Evolutionary conservation across 2,797 vertebrate species (phyloP).

Genomic region (Poecile montanus): DNA sequence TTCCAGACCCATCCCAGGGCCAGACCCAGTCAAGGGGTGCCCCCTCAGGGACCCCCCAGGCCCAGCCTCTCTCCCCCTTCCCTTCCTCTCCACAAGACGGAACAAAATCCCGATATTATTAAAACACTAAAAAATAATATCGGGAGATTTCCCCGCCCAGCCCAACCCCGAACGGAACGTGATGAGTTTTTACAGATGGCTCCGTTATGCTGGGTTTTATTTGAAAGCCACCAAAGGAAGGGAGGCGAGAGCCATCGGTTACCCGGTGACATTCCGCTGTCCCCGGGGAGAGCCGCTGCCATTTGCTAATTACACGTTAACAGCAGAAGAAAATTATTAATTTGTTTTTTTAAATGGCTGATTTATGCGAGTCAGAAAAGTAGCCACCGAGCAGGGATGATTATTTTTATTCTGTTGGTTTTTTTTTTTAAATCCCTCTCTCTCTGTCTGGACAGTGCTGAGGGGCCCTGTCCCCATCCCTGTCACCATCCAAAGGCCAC

Average conservation of each 20-base stretch:
- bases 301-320: slow-evolving; percentile 70
- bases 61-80: not conserved
- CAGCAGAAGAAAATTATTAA: slow-evolving; percentile 71
- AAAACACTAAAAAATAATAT: not conserved
- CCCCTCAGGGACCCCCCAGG: not conserved
- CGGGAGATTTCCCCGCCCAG: not conserved
- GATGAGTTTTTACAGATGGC: slow-evolving; percentile 21
- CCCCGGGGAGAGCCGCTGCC: slow-evolving; percentile 58
- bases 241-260: slow-evolving; percentile 14
- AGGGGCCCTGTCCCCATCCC: accelerated
- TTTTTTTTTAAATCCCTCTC: too few species aligned
- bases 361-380: slow-evolving; percentile 25
- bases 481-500: not conserved
- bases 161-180: not conserved
- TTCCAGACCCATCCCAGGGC: not conserved
- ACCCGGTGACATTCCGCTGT: slow-evolving; percentile 46
- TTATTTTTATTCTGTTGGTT: not conserved
- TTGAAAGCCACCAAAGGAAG: slow-evolving; percentile 14
- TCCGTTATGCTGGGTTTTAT: slow-evolving; percentile 16
- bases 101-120: not conserved
- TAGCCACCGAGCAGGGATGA: slow-evolving; percentile 1
- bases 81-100: accelerated
- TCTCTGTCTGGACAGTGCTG: not conserved
- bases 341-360: slow-evolving; percentile 68
- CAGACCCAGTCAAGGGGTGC: accelerated